Conservation (phyloP, 2,113 vertebrate genomes). For the Parotia lawesii region DNA sequence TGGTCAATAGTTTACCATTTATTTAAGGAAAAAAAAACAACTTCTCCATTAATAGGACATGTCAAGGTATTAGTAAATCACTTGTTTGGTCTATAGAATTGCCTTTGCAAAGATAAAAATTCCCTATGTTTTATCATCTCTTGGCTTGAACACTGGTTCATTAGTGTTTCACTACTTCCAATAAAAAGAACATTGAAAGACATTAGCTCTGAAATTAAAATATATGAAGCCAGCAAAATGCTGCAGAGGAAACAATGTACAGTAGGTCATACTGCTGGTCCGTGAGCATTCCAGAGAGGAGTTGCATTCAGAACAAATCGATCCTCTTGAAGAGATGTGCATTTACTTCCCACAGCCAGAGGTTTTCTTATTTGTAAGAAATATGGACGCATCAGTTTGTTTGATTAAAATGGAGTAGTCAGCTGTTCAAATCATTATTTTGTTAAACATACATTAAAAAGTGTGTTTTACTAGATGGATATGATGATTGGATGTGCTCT, state of each 20-base stretch:
- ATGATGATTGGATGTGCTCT: slow-evolving; percentile 11
- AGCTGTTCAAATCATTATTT: slow-evolving; percentile 33
- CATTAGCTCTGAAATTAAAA: slow-evolving; percentile 50
- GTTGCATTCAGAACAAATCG: slow-evolving; percentile 1
- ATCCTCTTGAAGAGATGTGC: not conserved
- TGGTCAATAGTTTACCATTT: not conserved
- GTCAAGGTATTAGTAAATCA: not conserved
- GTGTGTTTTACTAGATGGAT: not conserved
- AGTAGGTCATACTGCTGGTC: not conserved
- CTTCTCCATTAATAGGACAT: not conserved
- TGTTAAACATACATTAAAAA: slow-evolving; percentile 37
- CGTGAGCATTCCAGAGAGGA: not conserved
- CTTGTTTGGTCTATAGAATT: not conserved
- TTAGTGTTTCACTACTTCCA: slow-evolving; percentile 3
- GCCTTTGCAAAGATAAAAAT: not conserved
- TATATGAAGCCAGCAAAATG: not conserved
- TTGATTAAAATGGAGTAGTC: slow-evolving; percentile 41
- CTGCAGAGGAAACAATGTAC: not conserved
- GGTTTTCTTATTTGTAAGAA: slow-evolving; percentile 39
- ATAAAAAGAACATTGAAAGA: slow-evolving; percentile 24
- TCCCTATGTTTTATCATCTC: not conserved
- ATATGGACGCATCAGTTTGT: not conserved
- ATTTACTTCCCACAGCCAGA: not conserved
- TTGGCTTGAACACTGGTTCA: not conserved
- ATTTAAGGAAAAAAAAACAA: not conserved